phyloP scores from a whole-genome alignment of 2,797 vertebrate species.

The Siniperca undulata region DNA sequence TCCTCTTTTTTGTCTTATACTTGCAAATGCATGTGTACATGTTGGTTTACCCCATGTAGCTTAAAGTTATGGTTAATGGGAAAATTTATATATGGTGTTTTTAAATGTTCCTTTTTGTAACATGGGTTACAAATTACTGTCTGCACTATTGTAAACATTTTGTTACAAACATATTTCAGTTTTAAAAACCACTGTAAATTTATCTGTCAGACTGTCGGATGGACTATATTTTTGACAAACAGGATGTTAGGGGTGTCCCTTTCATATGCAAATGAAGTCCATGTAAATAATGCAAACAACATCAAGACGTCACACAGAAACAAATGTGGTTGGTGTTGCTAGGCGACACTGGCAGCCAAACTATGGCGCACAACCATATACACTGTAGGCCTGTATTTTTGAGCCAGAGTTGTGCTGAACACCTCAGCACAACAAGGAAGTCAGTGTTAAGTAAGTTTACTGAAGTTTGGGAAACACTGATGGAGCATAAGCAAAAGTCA shows the following conservation, averaged over 20 bases:
- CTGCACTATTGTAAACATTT: not conserved
- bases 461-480: constrained; percentile 6
- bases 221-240: constrained; percentile 11
- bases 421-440: constrained; percentile 13
- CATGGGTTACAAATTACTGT: not conserved
- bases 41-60: not conserved
- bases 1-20: not conserved
- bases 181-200: not conserved
- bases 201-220: not conserved
- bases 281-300: constrained; percentile 37
- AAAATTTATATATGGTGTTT: not conserved
- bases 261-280: constrained; percentile 44
- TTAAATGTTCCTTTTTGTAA: not conserved
- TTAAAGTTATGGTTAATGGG: not conserved
- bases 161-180: not conserved
- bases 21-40: not conserved
- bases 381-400: constrained; percentile 26
- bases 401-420: constrained; percentile 39
- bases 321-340: constrained; percentile 52
- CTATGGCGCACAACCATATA: constrained; percentile 9
- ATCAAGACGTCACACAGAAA: constrained; percentile 28
- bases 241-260: not conserved
- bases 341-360: constrained; percentile 48
- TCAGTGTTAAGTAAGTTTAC: not conserved
- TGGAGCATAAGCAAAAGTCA: constrained; percentile 3